phyloP scores from a whole-genome alignment of 1,140 invertebrate species.

The Sminthurides bifidus region DNA sequence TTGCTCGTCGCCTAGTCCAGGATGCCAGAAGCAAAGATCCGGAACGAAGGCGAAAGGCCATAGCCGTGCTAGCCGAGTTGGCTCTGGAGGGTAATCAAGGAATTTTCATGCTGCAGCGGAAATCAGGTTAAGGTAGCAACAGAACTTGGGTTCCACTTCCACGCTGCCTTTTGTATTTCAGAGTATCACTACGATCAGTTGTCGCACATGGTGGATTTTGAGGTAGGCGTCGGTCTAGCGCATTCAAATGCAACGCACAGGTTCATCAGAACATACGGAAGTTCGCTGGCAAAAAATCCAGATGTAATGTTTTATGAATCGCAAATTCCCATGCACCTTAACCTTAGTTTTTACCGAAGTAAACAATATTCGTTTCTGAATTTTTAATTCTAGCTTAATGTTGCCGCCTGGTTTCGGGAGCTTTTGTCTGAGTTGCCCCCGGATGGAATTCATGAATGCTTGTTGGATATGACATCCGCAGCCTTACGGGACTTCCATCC shows the following conservation, averaged over 20 bases:
- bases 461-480: neutral
- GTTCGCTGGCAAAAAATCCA: neutral
- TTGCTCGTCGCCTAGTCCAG: neutral
- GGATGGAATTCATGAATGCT: constrained; percentile 7
- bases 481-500: constrained; percentile 5
- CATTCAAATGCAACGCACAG: constrained; percentile 13
- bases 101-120: neutral
- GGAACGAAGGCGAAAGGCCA: neutral
- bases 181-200: constrained; percentile 7
- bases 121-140: no score
- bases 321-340: neutral
- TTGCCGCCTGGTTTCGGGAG: neutral
- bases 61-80: neutral
- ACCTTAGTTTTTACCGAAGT: neutral
- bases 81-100: neutral
- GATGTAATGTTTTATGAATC: neutral
- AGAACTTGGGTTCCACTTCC: neutral
- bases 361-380: neutral
- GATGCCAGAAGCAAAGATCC: neutral
- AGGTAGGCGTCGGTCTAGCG: constrained; percentile 13
- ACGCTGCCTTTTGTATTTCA: neutral
- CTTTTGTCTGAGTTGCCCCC: constrained; percentile 6
- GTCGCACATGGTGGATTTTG: constrained; percentile 1
- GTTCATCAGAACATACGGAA: neutral
- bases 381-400: neutral